A percentile compares a stretch with the other conserved stretches of the same genome.
These are phyloP conservation scores for Nemotelus pantherinus DNA, from an alignment of 2,888 invertebrate genomes.

Conservation along the genomic window DNA sequence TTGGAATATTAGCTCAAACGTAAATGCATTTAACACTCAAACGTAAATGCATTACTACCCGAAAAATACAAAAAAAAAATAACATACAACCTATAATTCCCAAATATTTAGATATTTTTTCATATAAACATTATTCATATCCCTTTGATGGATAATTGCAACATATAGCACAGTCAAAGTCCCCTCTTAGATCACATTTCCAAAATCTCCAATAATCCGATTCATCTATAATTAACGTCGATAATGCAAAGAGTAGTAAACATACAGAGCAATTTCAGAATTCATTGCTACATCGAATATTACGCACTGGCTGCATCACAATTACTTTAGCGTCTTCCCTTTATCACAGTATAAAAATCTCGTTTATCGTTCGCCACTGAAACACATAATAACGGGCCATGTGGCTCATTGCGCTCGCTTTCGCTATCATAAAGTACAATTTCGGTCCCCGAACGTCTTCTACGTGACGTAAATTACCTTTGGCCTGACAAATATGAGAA, in stretches of 20 bases:
- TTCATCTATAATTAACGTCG: slow-evolving; percentile 32
- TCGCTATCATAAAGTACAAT: neutral
- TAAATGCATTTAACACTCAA: no score
- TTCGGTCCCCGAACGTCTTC: neutral
- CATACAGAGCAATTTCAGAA: slow-evolving; percentile 7
- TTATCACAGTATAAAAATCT: slow-evolving; percentile 28
- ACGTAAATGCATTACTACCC: no score
- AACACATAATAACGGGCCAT: slow-evolving; percentile 18
- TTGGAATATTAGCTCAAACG: no score
- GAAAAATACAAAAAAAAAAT: no score
- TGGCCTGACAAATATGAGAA: slow-evolving; percentile 47
- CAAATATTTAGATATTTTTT: neutral
- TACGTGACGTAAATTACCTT: slow-evolving; percentile 41
- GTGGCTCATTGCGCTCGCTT: neutral
- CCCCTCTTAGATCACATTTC: slow-evolving; percentile 25
- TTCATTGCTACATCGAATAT: slow-evolving; percentile 19
- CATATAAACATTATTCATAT: neutral
- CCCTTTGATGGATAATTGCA: neutral
- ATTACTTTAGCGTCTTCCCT: slow-evolving; percentile 20
- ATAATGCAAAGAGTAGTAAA: slow-evolving; percentile 34
- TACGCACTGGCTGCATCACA: neutral
- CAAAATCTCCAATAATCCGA: slow-evolving; percentile 5
- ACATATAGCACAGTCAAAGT: neutral
- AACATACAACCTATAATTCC: no score
- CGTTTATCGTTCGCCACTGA: slow-evolving; percentile 28